Evolutionary conservation across 2,113 vertebrate genomes (phyloP).

Genomic region (Setophaga petechia): DNA sequence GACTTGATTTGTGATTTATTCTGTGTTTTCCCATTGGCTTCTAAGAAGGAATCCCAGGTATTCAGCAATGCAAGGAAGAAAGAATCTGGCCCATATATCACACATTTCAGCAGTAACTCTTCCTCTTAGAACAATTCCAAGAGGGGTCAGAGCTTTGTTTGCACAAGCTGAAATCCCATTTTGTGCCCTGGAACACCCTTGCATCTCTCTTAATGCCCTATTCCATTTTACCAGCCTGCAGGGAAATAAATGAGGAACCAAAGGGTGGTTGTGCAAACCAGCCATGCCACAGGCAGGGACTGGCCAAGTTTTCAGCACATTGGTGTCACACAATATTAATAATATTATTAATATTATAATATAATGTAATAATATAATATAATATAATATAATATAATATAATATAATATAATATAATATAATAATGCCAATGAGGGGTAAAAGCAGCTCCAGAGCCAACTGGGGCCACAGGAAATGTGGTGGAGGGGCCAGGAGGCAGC

Average conservation of each 20-base stretch:
- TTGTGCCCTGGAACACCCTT: neutral
- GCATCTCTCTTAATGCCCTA: neutral
- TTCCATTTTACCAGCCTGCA: neutral
- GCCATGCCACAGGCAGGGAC: neutral
- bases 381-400: no score
- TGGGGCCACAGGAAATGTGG: neutral
- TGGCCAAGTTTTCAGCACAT: accelerated
- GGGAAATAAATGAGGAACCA: neutral
- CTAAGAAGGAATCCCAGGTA: neutral
- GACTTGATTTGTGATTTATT: neutral
- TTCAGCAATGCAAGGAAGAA: neutral
- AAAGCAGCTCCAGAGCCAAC: neutral
- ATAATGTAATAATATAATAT: no score
- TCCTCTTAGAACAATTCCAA: neutral
- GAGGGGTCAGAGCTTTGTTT: neutral
- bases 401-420: no score
- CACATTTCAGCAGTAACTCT: neutral
- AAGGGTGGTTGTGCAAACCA: neutral
- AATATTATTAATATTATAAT: no score
- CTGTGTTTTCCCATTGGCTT: neutral
- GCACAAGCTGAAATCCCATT: neutral
- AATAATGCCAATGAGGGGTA: no score
- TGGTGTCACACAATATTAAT: neutral
- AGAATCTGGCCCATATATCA: neutral
- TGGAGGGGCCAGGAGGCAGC: neutral